phyloP scores from a whole-genome alignment of 2,888 invertebrate species.

The Megaustenia siamemsis region DNA sequence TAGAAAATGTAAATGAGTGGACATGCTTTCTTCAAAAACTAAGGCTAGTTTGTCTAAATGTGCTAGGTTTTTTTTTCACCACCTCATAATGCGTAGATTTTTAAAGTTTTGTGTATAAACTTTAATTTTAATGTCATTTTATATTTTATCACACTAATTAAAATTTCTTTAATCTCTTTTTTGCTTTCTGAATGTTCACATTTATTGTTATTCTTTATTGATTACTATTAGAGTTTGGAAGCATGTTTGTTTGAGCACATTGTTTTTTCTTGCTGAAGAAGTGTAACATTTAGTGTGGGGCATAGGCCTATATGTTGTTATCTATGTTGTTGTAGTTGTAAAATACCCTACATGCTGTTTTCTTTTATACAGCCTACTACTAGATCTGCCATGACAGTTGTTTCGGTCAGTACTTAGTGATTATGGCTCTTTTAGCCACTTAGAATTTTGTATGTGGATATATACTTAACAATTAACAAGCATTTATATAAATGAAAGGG shows the following conservation, averaged over 20 bases:
- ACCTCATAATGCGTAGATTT: too few species aligned
- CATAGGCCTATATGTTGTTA: not conserved
- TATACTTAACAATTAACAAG: too few species aligned
- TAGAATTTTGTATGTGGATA: not conserved
- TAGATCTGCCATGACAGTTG: conserved; percentile 43
- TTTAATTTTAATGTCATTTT: too few species aligned
- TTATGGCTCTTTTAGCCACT: conserved; percentile 24
- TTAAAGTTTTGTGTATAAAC: too few species aligned
- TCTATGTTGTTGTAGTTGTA: not conserved
- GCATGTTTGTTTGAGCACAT: not conserved
- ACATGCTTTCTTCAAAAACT: too few species aligned
- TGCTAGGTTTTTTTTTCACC: too few species aligned
- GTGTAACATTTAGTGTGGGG: not conserved
- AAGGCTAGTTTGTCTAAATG: too few species aligned
- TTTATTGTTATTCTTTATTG: not conserved
- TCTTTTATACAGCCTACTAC: conserved; percentile 41
- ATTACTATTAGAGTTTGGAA: not conserved
- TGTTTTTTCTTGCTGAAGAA: not conserved
- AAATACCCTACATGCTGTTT: not conserved
- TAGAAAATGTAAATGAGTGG: too few species aligned
- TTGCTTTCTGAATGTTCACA: not conserved
- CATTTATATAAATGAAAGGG: too few species aligned
- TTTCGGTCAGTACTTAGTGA: conserved; percentile 46
- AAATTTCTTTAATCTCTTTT: too few species aligned
- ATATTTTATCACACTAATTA: too few species aligned